These are phyloP conservation scores for Okamejei kenojei DNA, from an alignment of 2,797 vertebrate genomes.

Conservation along the genomic window DNA sequence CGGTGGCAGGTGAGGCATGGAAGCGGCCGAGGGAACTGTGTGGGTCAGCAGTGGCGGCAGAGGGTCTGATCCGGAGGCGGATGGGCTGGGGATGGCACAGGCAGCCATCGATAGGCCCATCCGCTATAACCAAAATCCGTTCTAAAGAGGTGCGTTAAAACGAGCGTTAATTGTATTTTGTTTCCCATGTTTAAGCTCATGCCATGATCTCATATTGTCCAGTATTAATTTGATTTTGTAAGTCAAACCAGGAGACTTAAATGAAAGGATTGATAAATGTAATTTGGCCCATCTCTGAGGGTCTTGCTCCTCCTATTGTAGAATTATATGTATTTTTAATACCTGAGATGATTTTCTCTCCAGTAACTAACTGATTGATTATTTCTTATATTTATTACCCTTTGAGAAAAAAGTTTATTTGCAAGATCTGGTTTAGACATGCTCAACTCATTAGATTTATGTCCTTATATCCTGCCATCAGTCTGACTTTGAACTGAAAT, in stretches of 20 bases:
- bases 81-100: too few species aligned
- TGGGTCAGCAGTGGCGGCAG: too few species aligned
- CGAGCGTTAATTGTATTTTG: too few species aligned
- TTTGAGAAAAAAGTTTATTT: background rate
- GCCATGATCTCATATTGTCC: too few species aligned
- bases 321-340: background rate
- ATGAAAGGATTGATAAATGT: background rate
- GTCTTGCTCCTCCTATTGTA: background rate
- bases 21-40: too few species aligned
- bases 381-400: background rate
- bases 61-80: too few species aligned
- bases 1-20: too few species aligned
- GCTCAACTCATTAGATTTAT: background rate
- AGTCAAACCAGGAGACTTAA: background rate
- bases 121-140: too few species aligned
- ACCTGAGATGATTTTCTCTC: background rate
- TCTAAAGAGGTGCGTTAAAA: too few species aligned
- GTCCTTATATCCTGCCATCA: background rate
- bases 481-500: conserved; percentile 11
- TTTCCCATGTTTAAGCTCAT: too few species aligned
- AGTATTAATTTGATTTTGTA: too few species aligned
- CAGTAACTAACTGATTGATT: background rate
- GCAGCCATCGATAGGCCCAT: too few species aligned
- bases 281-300: background rate
- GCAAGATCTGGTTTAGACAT: background rate